Evolutionary conservation across 2,797 vertebrate genomes (phyloP).

Genomic region (Salarias fasciatus): DNA sequence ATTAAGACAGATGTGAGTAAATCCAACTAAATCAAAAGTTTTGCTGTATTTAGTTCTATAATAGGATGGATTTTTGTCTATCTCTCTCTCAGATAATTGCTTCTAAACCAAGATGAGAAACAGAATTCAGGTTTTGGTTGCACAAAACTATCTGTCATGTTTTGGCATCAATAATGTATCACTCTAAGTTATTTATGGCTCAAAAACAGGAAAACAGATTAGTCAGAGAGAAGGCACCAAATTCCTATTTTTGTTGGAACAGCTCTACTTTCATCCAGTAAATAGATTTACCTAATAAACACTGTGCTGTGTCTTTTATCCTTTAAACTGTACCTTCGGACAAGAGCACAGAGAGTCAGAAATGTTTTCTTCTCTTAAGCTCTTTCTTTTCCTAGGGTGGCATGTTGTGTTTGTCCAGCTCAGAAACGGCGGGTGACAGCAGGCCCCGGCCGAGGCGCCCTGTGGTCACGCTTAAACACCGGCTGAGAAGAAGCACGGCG

Average conservation of each 20-base stretch:
- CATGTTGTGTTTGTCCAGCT: slow-evolving; percentile 9
- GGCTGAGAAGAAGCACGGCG: slow-evolving; percentile 25
- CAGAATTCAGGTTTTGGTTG: not conserved
- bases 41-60: too few relatives aligned
- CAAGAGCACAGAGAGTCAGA: slow-evolving; percentile 11
- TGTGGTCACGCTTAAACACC: slow-evolving; percentile 37
- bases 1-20: too few relatives aligned
- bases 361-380: not conserved
- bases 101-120: not conserved
- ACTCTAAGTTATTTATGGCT: slow-evolving; percentile 32
- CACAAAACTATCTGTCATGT: slow-evolving; percentile 2
- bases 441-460: slow-evolving; percentile 23
- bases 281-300: slow-evolving; percentile 21
- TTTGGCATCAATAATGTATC: slow-evolving; percentile 46
- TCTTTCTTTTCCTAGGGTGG: slow-evolving; percentile 3
- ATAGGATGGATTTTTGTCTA: too few relatives aligned
- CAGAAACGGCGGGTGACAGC: slow-evolving; percentile 17
- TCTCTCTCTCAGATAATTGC: too few relatives aligned
- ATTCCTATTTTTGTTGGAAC: slow-evolving; percentile 11
- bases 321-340: slow-evolving; percentile 27
- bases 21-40: too few relatives aligned
- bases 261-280: slow-evolving; percentile 15
- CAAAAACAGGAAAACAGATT: slow-evolving; percentile 16
- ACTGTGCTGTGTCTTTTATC: slow-evolving; percentile 21
- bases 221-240: slow-evolving; percentile 22